These are phyloP conservation scores for Periophthalmodon schlosseri DNA, from an alignment of 2,113 vertebrate species.

Conservation along the genomic window DNA sequence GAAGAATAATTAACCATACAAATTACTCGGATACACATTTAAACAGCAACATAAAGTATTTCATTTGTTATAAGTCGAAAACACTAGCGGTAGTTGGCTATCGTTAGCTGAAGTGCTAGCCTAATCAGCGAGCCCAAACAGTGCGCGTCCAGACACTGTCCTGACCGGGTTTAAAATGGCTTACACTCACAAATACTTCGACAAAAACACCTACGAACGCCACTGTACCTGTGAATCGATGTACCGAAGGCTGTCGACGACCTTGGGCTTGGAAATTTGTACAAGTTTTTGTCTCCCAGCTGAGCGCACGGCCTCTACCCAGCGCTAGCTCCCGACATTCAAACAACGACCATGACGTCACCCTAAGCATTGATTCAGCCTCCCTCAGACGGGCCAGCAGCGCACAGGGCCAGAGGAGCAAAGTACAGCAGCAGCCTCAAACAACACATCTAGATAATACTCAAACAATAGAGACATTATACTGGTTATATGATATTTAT, in stretches of 20 bases:
- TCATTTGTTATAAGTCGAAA: constrained; percentile 50
- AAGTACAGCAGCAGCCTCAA: constrained; percentile 18
- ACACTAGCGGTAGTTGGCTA: constrained; percentile 52
- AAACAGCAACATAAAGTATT: constrained; percentile 18
- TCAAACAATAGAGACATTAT: not conserved
- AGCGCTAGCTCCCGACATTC: constrained; percentile 65
- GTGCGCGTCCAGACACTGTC: constrained; percentile 28
- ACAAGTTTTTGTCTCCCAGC: constrained; percentile 52
- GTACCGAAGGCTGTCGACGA: constrained; percentile 60
- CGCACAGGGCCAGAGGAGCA: not conserved
- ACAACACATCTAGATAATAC: not conserved
- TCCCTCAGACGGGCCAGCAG: constrained; percentile 16
- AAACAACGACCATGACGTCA: constrained; percentile 79
- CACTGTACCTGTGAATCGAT: constrained; percentile 56
- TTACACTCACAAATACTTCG: not conserved
- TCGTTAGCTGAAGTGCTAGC: constrained; percentile 57
- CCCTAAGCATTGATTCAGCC: constrained; percentile 50
- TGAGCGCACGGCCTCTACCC: constrained; percentile 72
- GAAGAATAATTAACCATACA: not conserved
- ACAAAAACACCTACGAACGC: not conserved
- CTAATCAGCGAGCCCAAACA: constrained; percentile 35
- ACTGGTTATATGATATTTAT: constrained; percentile 17
- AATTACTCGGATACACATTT: not conserved
- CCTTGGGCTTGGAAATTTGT: constrained; percentile 59
- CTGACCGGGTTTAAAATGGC: constrained; percentile 17